phyloP scores from a whole-genome alignment of 2,113 vertebrate species.

The Nipponia nippon region DNA sequence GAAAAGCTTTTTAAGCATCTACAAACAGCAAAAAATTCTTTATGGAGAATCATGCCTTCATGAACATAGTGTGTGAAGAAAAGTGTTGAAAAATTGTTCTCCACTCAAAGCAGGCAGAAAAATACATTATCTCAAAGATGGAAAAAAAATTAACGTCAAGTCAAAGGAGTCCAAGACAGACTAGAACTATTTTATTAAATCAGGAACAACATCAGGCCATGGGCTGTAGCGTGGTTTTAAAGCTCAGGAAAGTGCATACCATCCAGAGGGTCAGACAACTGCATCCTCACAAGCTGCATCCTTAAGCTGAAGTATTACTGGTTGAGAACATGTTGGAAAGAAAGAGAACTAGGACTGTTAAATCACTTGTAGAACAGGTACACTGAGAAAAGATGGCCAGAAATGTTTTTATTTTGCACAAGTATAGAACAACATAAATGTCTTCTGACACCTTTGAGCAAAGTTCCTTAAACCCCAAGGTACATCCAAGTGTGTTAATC shows the following conservation, averaged over 20 bases:
- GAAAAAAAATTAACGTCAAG: background rate
- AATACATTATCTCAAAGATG: background rate
- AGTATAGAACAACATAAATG: background rate
- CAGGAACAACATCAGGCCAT: background rate
- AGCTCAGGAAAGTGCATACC: background rate
- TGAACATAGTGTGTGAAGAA: background rate
- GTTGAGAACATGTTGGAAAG: background rate
- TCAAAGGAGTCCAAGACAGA: background rate
- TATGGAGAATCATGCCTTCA: background rate
- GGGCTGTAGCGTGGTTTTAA: background rate
- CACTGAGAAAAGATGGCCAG: background rate
- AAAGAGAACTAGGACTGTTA: background rate
- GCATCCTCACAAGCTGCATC: background rate
- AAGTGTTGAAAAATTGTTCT: background rate
- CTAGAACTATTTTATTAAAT: background rate
- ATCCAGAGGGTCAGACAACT: background rate
- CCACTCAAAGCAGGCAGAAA: background rate
- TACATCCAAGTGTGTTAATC: background rate
- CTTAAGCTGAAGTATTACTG: background rate
- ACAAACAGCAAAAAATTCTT: background rate
- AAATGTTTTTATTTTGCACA: constrained; percentile 51
- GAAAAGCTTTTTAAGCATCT: background rate
- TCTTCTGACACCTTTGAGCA: background rate
- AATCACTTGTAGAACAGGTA: background rate
- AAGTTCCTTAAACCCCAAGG: background rate